Conservation (phyloP, 1,140 invertebrate species). For the Drosophila hydei region DNA sequence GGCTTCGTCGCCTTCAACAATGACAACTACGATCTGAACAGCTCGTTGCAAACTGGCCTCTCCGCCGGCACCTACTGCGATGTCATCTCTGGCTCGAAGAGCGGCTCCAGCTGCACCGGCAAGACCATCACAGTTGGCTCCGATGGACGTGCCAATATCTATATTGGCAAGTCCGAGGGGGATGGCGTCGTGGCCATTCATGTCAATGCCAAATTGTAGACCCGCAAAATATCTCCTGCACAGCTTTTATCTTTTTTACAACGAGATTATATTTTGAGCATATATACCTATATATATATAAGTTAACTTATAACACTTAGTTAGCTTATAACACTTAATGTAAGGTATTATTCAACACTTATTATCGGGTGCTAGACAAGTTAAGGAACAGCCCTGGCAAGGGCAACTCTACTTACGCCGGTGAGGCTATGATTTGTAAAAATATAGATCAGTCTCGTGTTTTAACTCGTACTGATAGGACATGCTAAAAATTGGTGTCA, state of each 20-base stretch:
- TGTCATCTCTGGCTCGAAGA: constrained; percentile 89
- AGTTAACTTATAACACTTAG: too few species aligned
- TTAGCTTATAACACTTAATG: too few species aligned
- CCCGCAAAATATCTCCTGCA: not conserved
- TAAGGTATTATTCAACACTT: too few species aligned
- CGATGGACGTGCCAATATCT: constrained; percentile 87
- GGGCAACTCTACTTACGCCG: too few species aligned
- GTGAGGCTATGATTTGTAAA: too few species aligned
- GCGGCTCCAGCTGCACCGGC: constrained; percentile 88
- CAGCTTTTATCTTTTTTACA: constrained; percentile 8
- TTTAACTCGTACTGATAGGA: too few species aligned
- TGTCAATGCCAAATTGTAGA: constrained; percentile 84
- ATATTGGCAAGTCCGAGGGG: constrained; percentile 84
- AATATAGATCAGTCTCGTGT: too few species aligned
- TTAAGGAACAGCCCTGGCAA: too few species aligned
- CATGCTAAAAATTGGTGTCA: too few species aligned
- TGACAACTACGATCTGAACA: constrained; percentile 86
- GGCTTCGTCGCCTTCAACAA: constrained; percentile 91
- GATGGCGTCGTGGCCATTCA: constrained; percentile 93
- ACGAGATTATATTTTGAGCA: constrained; percentile 24
- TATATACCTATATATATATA: too few species aligned
- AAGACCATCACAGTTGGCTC: constrained; percentile 87
- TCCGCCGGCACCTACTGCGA: constrained; percentile 93
- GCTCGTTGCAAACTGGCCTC: constrained; percentile 88
- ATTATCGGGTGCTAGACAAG: too few species aligned